Evolutionary conservation across 2,113 vertebrate genomes (phyloP), one percentile per base, ranked within the genome.

Genomic region (Forbesichthys papilliferus): DNA sequence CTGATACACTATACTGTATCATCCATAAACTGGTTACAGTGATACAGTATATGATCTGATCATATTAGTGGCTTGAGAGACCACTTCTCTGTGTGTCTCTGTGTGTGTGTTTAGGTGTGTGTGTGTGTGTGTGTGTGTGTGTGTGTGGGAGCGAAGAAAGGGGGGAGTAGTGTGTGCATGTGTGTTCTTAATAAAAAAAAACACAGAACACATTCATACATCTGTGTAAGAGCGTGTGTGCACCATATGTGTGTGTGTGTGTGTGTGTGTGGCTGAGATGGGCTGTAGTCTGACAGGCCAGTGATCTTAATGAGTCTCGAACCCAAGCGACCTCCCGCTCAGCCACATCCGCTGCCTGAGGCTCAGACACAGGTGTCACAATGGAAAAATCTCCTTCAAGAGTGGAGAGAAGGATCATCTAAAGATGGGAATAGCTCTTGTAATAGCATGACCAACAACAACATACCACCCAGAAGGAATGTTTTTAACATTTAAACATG

Each of bases 21-120:
- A 79, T 77, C 76, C 65, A 84, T 90, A 88, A 90, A 86, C 53
- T 83, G 76, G 84, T 90, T 90, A 89, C 71, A 81, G 66, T 64
- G 85, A 86, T 83, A 82, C 74, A 75, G 81, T 83, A 89, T 88
- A 82, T 76, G 77, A 69, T 71, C 56, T 89, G 79, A 90, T 89
- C 72, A 48, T 64, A 88, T 90, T 89, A 90, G 75, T 74, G 68
- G 77, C 58, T 68, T 63, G 76, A 72, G 69, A 78, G 56, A 4
- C 27, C 6, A 16, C 42, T 9, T 61, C 11, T 61, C 20, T 34
- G 48, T 63, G 42, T 59, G 66, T 59, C 46, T 61, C 12, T 52
- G 55, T 51, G 48, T 52, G 20, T 60, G 66, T 68, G 66, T 18
- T 56, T 61, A n/a, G 18, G 61, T 7, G 61, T 11, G 42, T 18